phyloP scores from a whole-genome alignment of 2,113 vertebrate species.

The Barnardius zonarius region DNA sequence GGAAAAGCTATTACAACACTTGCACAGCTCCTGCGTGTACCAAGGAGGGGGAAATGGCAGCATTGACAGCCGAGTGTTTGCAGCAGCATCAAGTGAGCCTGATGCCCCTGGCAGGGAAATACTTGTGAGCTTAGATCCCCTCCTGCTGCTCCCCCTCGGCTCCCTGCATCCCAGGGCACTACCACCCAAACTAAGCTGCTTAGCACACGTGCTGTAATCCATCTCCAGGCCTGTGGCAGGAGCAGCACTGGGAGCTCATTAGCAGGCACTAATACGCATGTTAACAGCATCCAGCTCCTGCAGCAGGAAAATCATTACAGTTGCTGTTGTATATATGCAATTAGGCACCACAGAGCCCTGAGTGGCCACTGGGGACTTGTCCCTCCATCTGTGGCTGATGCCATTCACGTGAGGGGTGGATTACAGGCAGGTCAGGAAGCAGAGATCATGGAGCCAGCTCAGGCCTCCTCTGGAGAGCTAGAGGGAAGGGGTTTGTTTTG shows the following conservation, averaged over 20 bases:
- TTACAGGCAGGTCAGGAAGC: neutral
- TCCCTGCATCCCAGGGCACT: neutral
- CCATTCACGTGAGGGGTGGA: rapidly evolving
- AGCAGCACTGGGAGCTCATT: neutral
- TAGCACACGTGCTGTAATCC: neutral
- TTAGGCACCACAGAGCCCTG: rapidly evolving
- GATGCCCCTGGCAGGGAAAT: neutral
- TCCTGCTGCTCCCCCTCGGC: neutral
- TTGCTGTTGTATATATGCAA: neutral
- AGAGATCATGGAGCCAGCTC: neutral
- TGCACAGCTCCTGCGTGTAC: rapidly evolving
- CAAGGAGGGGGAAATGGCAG: neutral
- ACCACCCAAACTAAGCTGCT: neutral
- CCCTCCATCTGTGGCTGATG: neutral
- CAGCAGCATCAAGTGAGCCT: neutral
- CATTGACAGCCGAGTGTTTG: rapidly evolving
- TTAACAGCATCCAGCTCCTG: neutral
- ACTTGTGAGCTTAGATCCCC: rapidly evolving
- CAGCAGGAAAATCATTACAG: neutral
- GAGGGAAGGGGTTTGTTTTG: rapidly evolving
- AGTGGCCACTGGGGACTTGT: neutral
- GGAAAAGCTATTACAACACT: neutral
- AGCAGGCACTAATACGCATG: neutral
- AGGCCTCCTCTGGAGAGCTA: neutral
- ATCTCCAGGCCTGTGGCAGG: neutral